phyloP scores from a whole-genome alignment of 2,888 invertebrate species.

The Campoplex nolae region DNA sequence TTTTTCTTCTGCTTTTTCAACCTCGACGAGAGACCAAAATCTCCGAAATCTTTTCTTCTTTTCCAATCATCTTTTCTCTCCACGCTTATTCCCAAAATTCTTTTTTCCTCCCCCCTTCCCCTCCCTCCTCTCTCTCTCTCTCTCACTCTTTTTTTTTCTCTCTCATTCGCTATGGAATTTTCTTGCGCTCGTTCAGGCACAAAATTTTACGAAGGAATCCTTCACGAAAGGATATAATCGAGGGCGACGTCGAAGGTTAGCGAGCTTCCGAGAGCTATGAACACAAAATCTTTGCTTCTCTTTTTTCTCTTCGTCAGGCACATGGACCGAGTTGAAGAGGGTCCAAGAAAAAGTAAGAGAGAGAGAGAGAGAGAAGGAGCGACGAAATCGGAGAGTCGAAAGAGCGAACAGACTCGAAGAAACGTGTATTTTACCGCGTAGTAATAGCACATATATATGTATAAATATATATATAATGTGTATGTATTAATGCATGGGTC shows the following conservation, averaged over 20 bases:
- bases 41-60: slow-evolving; percentile 50
- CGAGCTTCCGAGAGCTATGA: slow-evolving; percentile 49
- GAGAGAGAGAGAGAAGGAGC: background rate
- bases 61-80: slow-evolving; percentile 13
- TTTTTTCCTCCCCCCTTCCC: slow-evolving; percentile 56
- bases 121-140: slow-evolving; percentile 27
- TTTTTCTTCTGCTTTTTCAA: slow-evolving; percentile 53
- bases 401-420: slow-evolving; percentile 33
- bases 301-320: slow-evolving; percentile 10
- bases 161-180: slow-evolving; percentile 37
- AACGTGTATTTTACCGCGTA: slow-evolving; percentile 26
- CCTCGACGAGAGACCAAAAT: slow-evolving; percentile 8
- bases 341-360: slow-evolving; percentile 7
- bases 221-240: slow-evolving; percentile 65
- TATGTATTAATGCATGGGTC: slow-evolving; percentile 2
- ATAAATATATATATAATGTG: background rate
- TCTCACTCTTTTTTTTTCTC: too few relatives aligned
- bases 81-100: slow-evolving; percentile 10
- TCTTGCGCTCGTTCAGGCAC: slow-evolving; percentile 50
- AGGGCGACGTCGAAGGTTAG: slow-evolving; percentile 62
- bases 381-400: slow-evolving; percentile 55
- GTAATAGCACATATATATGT: slow-evolving; percentile 23
- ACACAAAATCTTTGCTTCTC: slow-evolving; percentile 12
- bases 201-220: slow-evolving; percentile 52
- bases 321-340: slow-evolving; percentile 37